Base-by-base conservation (phyloP, 2,113 vertebrate genomes). In the Seriola quinqueradiata region DNA sequence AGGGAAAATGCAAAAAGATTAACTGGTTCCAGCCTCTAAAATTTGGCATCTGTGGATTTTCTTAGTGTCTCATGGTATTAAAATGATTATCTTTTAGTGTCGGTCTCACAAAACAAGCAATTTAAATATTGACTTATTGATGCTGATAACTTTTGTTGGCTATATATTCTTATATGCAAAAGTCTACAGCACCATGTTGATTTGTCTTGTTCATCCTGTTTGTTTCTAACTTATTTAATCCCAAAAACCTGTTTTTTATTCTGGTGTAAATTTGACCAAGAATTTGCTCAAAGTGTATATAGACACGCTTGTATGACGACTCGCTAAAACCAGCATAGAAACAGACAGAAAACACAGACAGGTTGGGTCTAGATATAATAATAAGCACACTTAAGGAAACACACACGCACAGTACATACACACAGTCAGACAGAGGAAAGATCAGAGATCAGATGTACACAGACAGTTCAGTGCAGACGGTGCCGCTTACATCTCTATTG, bases 401-500 rank as follows among this genome's bases (percentile, higher is more conserved):
- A 48, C 72, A 79, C 71, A 68, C 48, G 38, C 59, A 77, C 5
- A 79, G 23, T 36, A 16, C 77, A 54, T 50, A 52, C 71, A 77
- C 81, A 67, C 75, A 69, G 84, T 85, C 75, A 87, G 83, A 86
- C 63, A 58, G 80, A 82, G 77, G 82, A 82, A 81, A 89, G 87
- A 87, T 85, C 82, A 87, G 83, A 90, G 88, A 88, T 90, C 83
- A 87, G 84, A 88, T 88, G 80, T 82, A 83, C 85, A 87, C 79
- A 84, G 73, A 84, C 77, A 36, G 61, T 86, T 84, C 67, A 84
- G 87, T 83, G 90, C 87, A 88, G 83, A 92, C 85, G 69, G 85
- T 85, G 83, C 85, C 80, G 75, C 81, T 92, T 69, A 87, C 85
- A 90, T 93, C 86, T 93, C 90, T 91, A 86, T 92, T 84, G 87